These are phyloP conservation scores for Calypte anna DNA, from an alignment of 2,113 vertebrate species.

Conservation along the genomic window DNA sequence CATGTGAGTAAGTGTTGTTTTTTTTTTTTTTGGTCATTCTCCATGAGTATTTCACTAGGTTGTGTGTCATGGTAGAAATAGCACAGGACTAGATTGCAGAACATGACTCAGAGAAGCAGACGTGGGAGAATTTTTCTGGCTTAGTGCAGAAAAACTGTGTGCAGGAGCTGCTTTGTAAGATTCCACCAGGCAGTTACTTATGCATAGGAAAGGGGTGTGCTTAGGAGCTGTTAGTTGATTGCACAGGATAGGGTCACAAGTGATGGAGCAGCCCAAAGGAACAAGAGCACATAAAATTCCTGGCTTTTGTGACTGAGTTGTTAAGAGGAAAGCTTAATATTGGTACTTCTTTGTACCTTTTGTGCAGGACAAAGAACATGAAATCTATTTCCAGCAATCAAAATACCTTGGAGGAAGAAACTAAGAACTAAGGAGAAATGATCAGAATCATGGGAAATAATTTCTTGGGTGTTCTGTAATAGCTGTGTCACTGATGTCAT, in stretches of 20 bases:
- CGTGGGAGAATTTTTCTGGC: background rate
- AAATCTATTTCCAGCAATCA: background rate
- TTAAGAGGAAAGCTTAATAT: background rate
- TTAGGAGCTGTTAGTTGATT: background rate
- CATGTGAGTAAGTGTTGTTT: background rate
- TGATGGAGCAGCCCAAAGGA: background rate
- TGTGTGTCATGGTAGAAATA: background rate
- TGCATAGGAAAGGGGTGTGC: background rate
- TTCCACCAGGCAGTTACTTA: background rate
- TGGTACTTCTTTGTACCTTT: background rate
- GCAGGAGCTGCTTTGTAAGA: background rate
- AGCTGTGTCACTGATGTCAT: background rate
- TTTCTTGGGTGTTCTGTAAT: background rate
- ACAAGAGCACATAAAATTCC: background rate
- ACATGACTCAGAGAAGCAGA: rapidly evolving
- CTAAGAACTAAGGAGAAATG: background rate
- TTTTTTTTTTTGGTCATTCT: background rate
- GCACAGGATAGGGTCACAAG: background rate
- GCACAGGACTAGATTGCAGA: background rate
- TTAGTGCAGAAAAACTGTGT: background rate
- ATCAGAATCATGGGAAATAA: background rate
- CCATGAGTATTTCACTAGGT: background rate
- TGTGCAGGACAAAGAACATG: background rate
- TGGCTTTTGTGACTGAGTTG: background rate
- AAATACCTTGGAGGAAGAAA: background rate